Percentiles rank a stretch among this genome's conserved stretches.
Evolutionary conservation across 2,797 vertebrate genomes (phyloP).

Genomic region (Rachycentron canadum): DNA sequence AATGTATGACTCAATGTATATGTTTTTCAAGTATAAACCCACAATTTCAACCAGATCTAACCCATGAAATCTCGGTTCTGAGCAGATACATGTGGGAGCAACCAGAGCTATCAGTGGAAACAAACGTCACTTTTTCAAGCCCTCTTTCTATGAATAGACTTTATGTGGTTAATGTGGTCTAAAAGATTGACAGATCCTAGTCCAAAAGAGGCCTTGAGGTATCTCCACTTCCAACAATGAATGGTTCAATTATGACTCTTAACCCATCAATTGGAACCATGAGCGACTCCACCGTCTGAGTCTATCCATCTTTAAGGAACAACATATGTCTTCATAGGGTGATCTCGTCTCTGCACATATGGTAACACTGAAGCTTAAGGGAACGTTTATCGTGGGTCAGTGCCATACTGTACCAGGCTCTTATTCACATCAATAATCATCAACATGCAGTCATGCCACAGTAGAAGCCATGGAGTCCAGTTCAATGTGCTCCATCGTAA

Average conservation of each 20-base stretch:
- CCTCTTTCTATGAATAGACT: conserved; percentile 34
- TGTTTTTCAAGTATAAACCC: conserved; percentile 43
- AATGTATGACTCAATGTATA: conserved; percentile 53
- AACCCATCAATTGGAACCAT: conserved; percentile 71
- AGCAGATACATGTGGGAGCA: conserved; percentile 31
- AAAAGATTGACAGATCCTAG: conserved; percentile 56
- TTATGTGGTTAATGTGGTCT: conserved; percentile 43
- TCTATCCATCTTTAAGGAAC: conserved; percentile 49
- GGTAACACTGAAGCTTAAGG: conserved; percentile 58
- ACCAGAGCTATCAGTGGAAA: conserved; percentile 36
- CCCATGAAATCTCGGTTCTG: conserved; percentile 26
- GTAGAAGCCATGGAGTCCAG: background rate
- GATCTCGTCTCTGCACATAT: conserved; percentile 50
- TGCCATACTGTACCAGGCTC: conserved; percentile 19
- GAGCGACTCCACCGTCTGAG: conserved; percentile 45
- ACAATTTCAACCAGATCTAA: conserved; percentile 52
- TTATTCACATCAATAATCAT: conserved; percentile 38
- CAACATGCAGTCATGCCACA: conserved; percentile 7
- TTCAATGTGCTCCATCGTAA: background rate
- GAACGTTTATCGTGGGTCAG: conserved; percentile 43
- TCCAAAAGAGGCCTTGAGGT: conserved; percentile 47
- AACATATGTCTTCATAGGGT: conserved; percentile 50
- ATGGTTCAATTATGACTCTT: conserved; percentile 49
- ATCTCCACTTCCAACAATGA: conserved; percentile 48
- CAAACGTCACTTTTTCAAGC: conserved; percentile 32